These are phyloP conservation scores for Coryphaenoides rupestris DNA, from an alignment of 2,113 vertebrate genomes.

Conservation along the genomic window DNA sequence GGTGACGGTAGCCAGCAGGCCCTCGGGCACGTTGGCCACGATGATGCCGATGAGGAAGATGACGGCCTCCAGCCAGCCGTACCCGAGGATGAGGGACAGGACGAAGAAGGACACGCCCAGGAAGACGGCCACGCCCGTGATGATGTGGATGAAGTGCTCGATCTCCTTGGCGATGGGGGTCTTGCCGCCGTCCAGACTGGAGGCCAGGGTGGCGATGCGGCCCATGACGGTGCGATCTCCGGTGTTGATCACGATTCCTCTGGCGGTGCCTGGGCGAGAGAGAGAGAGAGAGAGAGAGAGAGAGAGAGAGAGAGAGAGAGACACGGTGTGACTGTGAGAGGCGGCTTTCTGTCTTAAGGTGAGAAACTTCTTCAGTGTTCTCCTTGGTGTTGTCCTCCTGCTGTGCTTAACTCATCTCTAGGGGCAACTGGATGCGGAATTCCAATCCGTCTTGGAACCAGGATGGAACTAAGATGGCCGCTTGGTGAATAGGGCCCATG, in stretches of 20 bases:
- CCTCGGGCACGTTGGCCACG: constrained; percentile 88
- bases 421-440: too few relatives aligned
- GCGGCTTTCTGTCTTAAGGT: too few relatives aligned
- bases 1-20: constrained; percentile 83
- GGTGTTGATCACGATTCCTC: constrained; percentile 85
- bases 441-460: too few relatives aligned
- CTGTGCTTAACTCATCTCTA: too few relatives aligned
- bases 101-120: constrained; percentile 88
- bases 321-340: too few relatives aligned
- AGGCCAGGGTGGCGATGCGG: constrained; percentile 86
- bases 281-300: too few relatives aligned
- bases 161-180: constrained; percentile 90
- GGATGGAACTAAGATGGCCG: too few relatives aligned
- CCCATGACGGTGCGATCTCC: constrained; percentile 93
- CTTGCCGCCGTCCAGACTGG: constrained; percentile 82
- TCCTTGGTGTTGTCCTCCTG: too few relatives aligned
- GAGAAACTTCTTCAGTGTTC: too few relatives aligned
- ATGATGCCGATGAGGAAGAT: constrained; percentile 98
- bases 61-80: constrained; percentile 88
- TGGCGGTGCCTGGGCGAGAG: constrained; percentile 75
- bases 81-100: constrained; percentile 90
- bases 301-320: neutral
- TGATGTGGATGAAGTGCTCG: constrained; percentile 93
- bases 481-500: too few relatives aligned
- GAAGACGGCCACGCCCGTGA: constrained; percentile 93